Evolutionary conservation across 2,888 invertebrate species (phyloP), one percentile per base, ranked within the genome.

Genomic region (Ornithoptera priamus): DNA sequence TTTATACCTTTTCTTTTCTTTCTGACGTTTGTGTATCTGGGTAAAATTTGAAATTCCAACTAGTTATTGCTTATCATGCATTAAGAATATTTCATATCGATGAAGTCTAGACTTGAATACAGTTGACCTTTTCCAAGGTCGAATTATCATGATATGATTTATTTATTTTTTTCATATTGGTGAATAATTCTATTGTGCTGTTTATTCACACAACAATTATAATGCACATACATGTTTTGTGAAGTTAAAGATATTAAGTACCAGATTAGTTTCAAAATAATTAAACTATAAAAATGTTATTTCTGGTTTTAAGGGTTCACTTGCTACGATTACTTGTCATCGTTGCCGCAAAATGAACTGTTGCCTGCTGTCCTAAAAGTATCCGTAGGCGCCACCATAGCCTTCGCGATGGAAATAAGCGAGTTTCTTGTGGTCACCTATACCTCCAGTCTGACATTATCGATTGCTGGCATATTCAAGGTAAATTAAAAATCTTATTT

Each of bases 381-480:
- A 50, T 89, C 96, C 0, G 88, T 95, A 5, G 98, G 98, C 64
- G 97, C 98, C 68, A 89, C 97, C 67, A 93, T 98, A 77, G 99
- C 98, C 30, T 98, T 99, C 89, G 94, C 95, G 63, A 98, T 99
- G 98, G 99, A 99, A 93, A 93, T 98, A 73, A 96, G 96, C 86
- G 99, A 99, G 92, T 99, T 98, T 85, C 93, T 99, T 74, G 96
- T 99, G 42, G 95, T 99, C 71, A 96, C 96, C 0, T 95, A 96
- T 86, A 99, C 99, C 0, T 99, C 99, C 78, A 98, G 99, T 93
- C 95, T 99, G 68, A 99, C 99, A 0, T 93, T 99, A 60, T 97
- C 98, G 30, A 96, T 99, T 77, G 96, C 98, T 62, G 99, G 99
- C 71, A 98, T 99, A 83, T 96, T 99, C 83, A 99, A 99, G 96